Base-by-base conservation (phyloP, 2,888 invertebrate genomes). In the Apoda limacodes region DNA sequence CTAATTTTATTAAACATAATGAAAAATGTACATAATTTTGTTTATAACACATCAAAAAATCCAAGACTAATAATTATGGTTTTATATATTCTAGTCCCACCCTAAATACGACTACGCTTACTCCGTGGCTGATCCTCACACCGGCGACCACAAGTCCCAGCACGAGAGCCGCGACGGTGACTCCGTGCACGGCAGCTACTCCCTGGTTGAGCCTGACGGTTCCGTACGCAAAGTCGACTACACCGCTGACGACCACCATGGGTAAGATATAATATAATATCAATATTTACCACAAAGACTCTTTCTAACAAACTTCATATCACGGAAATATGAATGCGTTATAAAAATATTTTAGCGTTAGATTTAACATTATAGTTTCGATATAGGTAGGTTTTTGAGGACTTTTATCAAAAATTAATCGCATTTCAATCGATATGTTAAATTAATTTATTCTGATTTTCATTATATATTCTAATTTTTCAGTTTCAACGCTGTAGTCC, bases 181-280 rank as follows among this genome's bases (percentile, higher is more conserved):
- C 49, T 65, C 58, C 11, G 82, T 82, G 12, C 80, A 82, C 43
- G 83, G 82, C 10, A 60, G 50, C 46, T 82, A 83, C 62, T 71
- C 75, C 2, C 59, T 83, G 31, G 68, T 81, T 28, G 81, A 83
- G 54, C 80, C 83, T 30, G 83, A 83, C 40, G 82, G 83, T 42
- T 78, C 80, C 45, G 64, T 75, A 28, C 76, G 83, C 44, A 76
- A 78, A 40, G 84, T 84, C 34, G 72, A 82, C 36, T 84, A 84
- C 64, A 74, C 78, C 38, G 82, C 83, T 46, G 82, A 83, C 39
- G 82, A 78, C 42, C 76, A 83, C 55, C 75, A 71, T 34, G 82
- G 82, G 64, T 83, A 65, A 63, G 58, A 17, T 21, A n/a, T n/a
- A n/a, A n/a, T n/a, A n/a, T n/a, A n/a, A n/a, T n/a, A n/a, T n/a